A percentile compares a stretch with the other conserved stretches of the same genome.
These are phyloP conservation scores for Drosophila bifasciata DNA, from an alignment of 1,140 invertebrate genomes.

Conservation along the genomic window DNA sequence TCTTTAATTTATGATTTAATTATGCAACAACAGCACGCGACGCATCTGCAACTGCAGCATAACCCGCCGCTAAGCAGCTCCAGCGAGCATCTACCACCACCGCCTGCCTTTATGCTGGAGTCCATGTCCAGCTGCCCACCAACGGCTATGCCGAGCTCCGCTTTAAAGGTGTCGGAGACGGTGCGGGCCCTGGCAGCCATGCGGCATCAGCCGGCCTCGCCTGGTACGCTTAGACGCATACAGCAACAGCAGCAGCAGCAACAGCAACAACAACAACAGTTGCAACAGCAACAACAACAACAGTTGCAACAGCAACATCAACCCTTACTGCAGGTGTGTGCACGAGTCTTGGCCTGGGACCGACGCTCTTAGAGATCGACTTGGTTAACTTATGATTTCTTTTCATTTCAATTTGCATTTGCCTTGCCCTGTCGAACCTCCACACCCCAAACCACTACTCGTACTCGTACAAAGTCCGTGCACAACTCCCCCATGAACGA, in stretches of 20 bases:
- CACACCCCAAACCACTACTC: constrained; percentile 25
- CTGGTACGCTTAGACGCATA: constrained; percentile 87
- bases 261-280: constrained; percentile 44
- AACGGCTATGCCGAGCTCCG: constrained; percentile 67
- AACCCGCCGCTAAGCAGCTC: constrained; percentile 63
- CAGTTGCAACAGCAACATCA: constrained; percentile 6
- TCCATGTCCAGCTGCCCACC: constrained; percentile 43
- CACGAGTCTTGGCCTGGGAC: constrained; percentile 45
- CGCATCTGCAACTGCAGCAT: constrained; percentile 38
- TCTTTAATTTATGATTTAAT: constrained; percentile 69
- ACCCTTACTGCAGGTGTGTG: constrained; percentile 74
- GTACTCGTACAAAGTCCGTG: constrained; percentile 47
- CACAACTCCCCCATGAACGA: constrained; percentile 50
- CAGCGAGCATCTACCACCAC: constrained; percentile 91
- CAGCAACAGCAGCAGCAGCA: constrained; percentile 66
- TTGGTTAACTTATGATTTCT: constrained; percentile 51
- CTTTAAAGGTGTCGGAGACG: constrained; percentile 92
- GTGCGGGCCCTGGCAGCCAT: constrained; percentile 93
- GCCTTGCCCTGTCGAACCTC: constrained; percentile 45
- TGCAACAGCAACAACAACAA: constrained; percentile 11
- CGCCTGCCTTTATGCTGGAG: constrained; percentile 92
- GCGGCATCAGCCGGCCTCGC: constrained; percentile 93
- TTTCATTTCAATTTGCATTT: constrained; percentile 53
- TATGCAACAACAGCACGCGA: constrained; percentile 42
- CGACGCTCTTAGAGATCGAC: constrained; percentile 20